Evolutionary conservation across 2,888 invertebrate species (phyloP).

Genomic region (Ennomos fuscantarius): DNA sequence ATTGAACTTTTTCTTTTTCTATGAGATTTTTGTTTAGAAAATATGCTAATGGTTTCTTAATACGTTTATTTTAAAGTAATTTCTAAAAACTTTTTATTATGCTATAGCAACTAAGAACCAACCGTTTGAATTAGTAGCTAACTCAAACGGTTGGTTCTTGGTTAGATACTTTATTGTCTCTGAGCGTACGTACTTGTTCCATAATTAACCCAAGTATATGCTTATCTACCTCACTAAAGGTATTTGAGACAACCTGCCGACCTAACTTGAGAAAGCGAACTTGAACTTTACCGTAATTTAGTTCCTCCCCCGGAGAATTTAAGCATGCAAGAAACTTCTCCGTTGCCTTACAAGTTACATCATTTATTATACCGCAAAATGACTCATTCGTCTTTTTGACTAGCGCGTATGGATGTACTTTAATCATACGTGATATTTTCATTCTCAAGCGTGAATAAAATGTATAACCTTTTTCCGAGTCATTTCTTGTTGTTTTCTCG

Average conservation of each 20-base stretch:
- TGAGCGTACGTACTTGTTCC: too few species aligned
- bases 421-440: conserved; percentile 13
- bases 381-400: conserved; percentile 25
- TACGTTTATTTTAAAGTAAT: too few species aligned
- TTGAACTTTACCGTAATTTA: conserved; percentile 26
- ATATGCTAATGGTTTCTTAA: too few species aligned
- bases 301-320: conserved; percentile 16
- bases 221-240: conserved; percentile 6
- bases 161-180: too few species aligned
- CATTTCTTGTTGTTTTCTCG: conserved; percentile 12
- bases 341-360: conserved; percentile 23
- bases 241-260: conserved; percentile 18
- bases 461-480: neutral
- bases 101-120: too few species aligned
- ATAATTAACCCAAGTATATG: too few species aligned
- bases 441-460: neutral
- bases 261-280: conserved; percentile 19
- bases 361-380: conserved; percentile 31
- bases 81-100: too few species aligned
- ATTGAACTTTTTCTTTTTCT: too few species aligned
- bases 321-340: conserved; percentile 23
- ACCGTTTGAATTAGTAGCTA: too few species aligned
- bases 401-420: conserved; percentile 14
- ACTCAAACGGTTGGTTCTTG: too few species aligned
- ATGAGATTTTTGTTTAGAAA: too few species aligned